Evolutionary conservation across 2,888 invertebrate genomes (phyloP).

Genomic region (Caenorhabditis uteleia): DNA sequence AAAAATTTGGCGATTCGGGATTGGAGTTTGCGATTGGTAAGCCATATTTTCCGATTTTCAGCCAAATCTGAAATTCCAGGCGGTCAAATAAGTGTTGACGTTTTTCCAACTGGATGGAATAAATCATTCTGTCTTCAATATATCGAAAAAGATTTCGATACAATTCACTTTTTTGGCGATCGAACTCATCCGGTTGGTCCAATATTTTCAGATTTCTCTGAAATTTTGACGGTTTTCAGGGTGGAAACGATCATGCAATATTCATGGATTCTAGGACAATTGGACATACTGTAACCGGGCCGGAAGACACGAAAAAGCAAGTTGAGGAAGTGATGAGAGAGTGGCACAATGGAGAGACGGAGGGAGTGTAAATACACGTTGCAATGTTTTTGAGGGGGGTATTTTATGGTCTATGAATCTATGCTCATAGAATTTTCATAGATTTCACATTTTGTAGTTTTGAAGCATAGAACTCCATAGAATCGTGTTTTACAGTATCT

Average conservation of each 20-base stretch:
- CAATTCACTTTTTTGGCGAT: slow-evolving; percentile 97
- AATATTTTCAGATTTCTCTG: too few relatives aligned
- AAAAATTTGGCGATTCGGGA: slow-evolving; percentile 80
- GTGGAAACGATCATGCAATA: slow-evolving; percentile 96
- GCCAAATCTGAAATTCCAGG: slow-evolving; percentile 72
- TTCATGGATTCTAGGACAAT: slow-evolving; percentile 83
- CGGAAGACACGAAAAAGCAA: slow-evolving; percentile 79
- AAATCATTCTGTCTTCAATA: slow-evolving; percentile 91
- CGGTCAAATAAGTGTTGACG: slow-evolving; percentile 97
- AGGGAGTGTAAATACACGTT: too few relatives aligned
- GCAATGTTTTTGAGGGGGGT: too few relatives aligned
- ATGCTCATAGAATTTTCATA: too few relatives aligned
- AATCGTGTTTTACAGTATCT: too few relatives aligned
- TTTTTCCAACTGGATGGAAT: slow-evolving; percentile 94
- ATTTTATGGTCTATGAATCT: too few relatives aligned
- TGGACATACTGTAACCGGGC: slow-evolving; percentile 85
- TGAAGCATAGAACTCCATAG: too few relatives aligned
- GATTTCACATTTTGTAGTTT: too few relatives aligned
- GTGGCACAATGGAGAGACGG: too few relatives aligned
- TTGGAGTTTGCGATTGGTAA: slow-evolving; percentile 86
- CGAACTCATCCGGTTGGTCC: slow-evolving; percentile 81
- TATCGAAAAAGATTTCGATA: slow-evolving; percentile 74
- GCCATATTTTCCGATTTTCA: not conserved
- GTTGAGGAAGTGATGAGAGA: slow-evolving; percentile 44
- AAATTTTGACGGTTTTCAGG: too few relatives aligned